Conservation (phyloP, 2,888 invertebrate species). For the Thecophora atra region DNA sequence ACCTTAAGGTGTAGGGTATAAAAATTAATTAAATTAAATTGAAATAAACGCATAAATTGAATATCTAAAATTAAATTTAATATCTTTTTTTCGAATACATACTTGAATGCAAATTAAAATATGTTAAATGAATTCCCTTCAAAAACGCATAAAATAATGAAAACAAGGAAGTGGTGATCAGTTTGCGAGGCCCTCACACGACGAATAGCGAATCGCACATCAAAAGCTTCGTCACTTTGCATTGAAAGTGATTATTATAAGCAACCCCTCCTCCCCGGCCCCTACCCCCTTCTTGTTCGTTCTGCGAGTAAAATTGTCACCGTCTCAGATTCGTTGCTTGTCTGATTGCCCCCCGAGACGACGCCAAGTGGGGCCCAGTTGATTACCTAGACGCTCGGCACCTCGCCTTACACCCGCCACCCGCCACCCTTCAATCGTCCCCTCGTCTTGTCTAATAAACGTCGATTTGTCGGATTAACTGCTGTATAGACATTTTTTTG, state of each 20-base stretch:
- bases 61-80: no score
- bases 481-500: constrained; percentile 52
- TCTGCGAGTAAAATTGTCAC: constrained; percentile 4
- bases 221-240: background rate
- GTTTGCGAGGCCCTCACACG: no score
- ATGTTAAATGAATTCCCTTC: no score
- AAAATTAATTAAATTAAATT: no score
- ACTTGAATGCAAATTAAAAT: no score
- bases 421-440: background rate
- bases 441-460: constrained; percentile 25
- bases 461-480: constrained; percentile 44
- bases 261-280: no score
- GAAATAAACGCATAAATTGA: no score
- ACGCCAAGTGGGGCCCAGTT: constrained; percentile 11
- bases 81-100: no score
- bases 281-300: background rate
- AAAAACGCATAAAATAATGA: no score
- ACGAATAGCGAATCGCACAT: no score
- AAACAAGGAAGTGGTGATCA: no score
- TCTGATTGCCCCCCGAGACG: background rate
- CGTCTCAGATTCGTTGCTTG: background rate
- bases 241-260: background rate
- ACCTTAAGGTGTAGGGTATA: no score
- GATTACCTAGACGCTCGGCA: background rate
- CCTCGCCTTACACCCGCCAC: background rate